Evolutionary conservation across 2,888 invertebrate species (phyloP).

Genomic region (Melipona beecheii): DNA sequence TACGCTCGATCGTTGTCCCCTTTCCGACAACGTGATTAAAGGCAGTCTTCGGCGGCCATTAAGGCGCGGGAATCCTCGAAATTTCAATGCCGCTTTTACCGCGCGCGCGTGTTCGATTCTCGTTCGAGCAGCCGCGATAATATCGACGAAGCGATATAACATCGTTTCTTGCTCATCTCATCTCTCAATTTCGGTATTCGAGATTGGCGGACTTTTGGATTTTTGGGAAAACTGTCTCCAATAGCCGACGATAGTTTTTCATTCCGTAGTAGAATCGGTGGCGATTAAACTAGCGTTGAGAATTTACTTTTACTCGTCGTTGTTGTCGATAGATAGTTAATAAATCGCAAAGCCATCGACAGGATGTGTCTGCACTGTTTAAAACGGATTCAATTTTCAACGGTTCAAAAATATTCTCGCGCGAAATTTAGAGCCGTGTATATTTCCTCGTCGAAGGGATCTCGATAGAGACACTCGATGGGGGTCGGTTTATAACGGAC

Average conservation of each 20-base stretch:
- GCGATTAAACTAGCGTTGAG: too few relatives aligned
- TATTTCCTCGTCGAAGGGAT: neutral
- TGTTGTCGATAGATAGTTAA: conserved; percentile 38
- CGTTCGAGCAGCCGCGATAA: conserved; percentile 32
- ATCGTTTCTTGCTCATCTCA: conserved; percentile 21
- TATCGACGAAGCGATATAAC: conserved; percentile 21
- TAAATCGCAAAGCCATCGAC: conserved; percentile 39
- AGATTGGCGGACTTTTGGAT: too few relatives aligned
- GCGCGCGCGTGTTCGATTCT: conserved; percentile 10
- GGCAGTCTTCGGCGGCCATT: conserved; percentile 45
- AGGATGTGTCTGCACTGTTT: neutral
- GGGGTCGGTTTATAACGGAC: neutral
- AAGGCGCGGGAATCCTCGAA: conserved; percentile 53
- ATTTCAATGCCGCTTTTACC: conserved; percentile 64
- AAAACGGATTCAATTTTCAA: neutral
- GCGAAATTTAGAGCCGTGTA: neutral
- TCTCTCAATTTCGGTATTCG: neutral
- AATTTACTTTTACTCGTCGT: neutral
- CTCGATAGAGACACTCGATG: neutral
- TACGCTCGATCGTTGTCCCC: conserved; percentile 17
- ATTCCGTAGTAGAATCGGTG: neutral
- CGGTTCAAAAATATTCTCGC: neutral
- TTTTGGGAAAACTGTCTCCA: neutral
- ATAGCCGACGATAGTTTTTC: neutral
- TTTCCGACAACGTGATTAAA: conserved; percentile 39